Evolutionary conservation across 2,888 invertebrate genomes (phyloP).

Genomic region (Gibbula magus): DNA sequence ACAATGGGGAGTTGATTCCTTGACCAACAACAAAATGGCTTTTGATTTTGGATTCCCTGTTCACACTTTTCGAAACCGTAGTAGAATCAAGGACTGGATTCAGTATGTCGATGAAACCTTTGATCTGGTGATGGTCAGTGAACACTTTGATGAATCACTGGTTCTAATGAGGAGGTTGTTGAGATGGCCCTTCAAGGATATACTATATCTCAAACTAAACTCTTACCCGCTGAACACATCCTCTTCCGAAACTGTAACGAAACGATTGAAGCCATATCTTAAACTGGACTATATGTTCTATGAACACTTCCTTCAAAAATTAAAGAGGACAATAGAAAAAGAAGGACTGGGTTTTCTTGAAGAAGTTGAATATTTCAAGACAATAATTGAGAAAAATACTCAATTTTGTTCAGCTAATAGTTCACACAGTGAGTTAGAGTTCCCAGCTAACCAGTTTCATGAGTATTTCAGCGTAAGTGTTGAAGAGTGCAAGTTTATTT

Average conservation of each 20-base stretch:
- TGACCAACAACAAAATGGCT: conserved; percentile 53
- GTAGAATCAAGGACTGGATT: not conserved
- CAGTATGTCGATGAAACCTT: not conserved
- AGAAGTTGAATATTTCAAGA: conserved; percentile 20
- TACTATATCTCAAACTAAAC: not conserved
- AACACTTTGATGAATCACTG: conserved; percentile 1
- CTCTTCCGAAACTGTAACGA: not conserved
- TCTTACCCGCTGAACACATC: not conserved
- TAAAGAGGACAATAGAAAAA: not conserved
- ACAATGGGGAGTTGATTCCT: conserved; percentile 32
- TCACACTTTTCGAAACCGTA: not conserved
- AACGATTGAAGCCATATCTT: not conserved
- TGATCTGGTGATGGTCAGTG: not conserved
- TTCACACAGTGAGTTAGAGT: not conserved
- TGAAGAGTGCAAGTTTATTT: not conserved
- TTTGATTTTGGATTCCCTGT: conserved; percentile 51
- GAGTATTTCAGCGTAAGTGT: not conserved
- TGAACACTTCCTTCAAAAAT: not conserved
- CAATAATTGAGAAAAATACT: not conserved
- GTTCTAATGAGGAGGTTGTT: conserved; percentile 6
- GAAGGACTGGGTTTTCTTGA: conserved; percentile 1
- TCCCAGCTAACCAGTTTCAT: not conserved
- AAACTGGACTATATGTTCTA: conserved; percentile 6
- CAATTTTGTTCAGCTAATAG: not conserved
- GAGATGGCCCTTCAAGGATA: not conserved